phyloP scores from a whole-genome alignment of 2,888 invertebrate genomes.

The Podabrus alpinus region DNA sequence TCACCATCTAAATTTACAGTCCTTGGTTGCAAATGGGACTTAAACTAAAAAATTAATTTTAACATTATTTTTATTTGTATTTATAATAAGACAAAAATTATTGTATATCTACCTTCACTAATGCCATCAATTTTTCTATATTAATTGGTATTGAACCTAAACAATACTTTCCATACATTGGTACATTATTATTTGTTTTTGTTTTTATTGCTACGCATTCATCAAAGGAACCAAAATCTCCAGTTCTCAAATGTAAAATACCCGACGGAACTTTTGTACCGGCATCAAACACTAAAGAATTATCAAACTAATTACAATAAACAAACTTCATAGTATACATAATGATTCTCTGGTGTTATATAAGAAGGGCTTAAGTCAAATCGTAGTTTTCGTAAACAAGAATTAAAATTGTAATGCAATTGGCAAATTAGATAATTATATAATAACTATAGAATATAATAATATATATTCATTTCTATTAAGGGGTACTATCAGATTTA shows the following conservation, averaged over 20 bases:
- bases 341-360: no score
- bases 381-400: no score
- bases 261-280: not conserved
- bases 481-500: no score
- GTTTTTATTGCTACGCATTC: not conserved
- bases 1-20: not conserved
- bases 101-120: not conserved
- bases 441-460: no score
- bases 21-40: not conserved
- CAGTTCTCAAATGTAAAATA: not conserved
- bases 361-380: no score
- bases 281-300: not conserved
- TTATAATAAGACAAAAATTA: no score
- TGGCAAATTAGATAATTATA: no score
- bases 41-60: not conserved
- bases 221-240: not conserved
- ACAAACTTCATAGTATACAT: no score
- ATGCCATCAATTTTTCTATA: not conserved
- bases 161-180: constrained; percentile 28
- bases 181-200: not conserved
- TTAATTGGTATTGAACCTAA: constrained; percentile 12
- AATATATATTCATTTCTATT: no score
- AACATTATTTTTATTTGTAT: no score
- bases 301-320: not conserved
- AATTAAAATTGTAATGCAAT: no score